Conservation (phyloP, 2,113 vertebrate species). For the Bungarus multicinctus region DNA sequence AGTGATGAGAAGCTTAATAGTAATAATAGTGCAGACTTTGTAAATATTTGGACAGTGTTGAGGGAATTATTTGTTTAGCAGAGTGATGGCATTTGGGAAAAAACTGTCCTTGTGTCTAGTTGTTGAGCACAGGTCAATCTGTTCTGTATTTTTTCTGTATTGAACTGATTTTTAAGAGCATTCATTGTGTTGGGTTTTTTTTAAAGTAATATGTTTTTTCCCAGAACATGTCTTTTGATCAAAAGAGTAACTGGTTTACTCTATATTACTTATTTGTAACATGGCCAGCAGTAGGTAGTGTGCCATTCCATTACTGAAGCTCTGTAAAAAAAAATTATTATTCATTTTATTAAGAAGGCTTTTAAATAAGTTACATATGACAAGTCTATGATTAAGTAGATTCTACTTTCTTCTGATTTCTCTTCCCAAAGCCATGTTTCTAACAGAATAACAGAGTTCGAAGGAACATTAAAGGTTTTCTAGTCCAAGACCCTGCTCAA, state of each 20-base stretch:
- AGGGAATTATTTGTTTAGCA: too few species aligned
- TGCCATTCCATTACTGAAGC: background rate
- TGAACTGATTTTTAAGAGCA: background rate
- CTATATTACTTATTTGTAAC: background rate
- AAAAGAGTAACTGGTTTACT: background rate
- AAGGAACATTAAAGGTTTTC: too few species aligned
- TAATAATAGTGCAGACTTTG: too few species aligned
- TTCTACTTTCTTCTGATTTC: background rate
- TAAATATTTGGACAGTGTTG: too few species aligned
- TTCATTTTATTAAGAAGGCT: background rate
- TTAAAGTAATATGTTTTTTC: background rate
- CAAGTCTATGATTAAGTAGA: background rate
- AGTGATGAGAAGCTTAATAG: too few species aligned
- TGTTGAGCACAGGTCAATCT: background rate
- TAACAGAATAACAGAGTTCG: too few species aligned
- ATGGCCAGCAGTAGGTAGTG: background rate
- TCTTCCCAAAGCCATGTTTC: background rate
- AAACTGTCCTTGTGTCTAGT: too few species aligned
- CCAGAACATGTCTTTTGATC: background rate
- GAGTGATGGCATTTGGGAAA: too few species aligned
- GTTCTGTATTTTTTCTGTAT: background rate
- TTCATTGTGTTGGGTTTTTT: background rate
- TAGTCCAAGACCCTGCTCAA: too few species aligned
- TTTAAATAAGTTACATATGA: background rate
- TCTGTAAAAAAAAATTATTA: background rate